phyloP scores from a whole-genome alignment of 2,888 invertebrate genomes.

The Epistrophe eligans region DNA sequence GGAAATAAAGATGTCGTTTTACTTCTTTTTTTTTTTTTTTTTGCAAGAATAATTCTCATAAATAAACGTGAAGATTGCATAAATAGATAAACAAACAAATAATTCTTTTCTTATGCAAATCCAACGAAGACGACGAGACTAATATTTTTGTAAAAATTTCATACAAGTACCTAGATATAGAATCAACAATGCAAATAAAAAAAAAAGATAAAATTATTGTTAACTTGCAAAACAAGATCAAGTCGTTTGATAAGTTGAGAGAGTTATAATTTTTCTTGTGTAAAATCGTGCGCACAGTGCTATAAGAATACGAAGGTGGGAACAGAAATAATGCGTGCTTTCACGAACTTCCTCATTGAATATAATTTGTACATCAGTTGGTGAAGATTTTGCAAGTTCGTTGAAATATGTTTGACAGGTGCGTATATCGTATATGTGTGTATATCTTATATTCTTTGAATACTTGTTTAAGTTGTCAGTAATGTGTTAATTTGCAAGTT shows the following conservation, averaged over 20 bases:
- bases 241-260: constrained; percentile 19
- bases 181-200: constrained; percentile 14
- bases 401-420: constrained; percentile 9
- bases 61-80: constrained; percentile 49
- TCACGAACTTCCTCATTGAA: constrained; percentile 13
- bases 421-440: background rate
- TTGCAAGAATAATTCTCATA: constrained; percentile 33
- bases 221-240: constrained; percentile 37
- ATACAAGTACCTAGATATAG: too few relatives aligned
- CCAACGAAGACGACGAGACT: background rate
- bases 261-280: background rate
- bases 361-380: background rate
- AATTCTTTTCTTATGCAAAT: constrained; percentile 57
- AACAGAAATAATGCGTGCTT: constrained; percentile 33
- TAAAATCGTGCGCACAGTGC: background rate
- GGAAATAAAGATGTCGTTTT: constrained; percentile 56
- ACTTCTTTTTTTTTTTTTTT: constrained; percentile 13
- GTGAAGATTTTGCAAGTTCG: background rate
- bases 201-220: constrained; percentile 24
- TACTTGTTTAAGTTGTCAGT: too few relatives aligned
- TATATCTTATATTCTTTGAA: background rate
- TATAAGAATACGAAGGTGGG: background rate
- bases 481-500: too few relatives aligned
- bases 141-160: constrained; percentile 7
- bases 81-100: constrained; percentile 22